Percentiles rank a stretch among this genome's conserved stretches.
phyloP scores from a whole-genome alignment of 2,113 vertebrate species.

The Dasyprocta punctata region DNA sequence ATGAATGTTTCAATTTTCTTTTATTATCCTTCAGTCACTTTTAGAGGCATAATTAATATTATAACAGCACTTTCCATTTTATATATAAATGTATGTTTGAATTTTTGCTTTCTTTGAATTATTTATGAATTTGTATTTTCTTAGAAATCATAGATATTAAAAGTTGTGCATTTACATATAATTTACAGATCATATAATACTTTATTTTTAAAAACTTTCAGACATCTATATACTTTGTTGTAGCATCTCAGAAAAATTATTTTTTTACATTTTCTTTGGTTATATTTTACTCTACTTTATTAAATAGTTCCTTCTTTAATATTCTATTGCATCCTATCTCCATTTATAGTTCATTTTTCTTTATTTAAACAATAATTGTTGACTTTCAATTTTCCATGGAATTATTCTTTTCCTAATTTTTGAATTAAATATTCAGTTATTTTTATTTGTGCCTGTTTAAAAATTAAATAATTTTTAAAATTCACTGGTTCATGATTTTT shows the following conservation, averaged over 20 bases:
- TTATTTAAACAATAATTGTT: not conserved
- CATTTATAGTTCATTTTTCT: not conserved
- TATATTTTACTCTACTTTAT: not conserved
- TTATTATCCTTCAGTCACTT: not conserved
- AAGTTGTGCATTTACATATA: not conserved
- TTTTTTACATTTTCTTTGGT: not conserved
- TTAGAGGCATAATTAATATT: not conserved
- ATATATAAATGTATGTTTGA: not conserved
- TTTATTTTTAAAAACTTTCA: not conserved
- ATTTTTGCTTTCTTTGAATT: not conserved
- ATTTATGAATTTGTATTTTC: not conserved
- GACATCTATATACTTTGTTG: not conserved
- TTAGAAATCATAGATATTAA: not conserved
- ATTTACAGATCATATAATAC: not conserved
- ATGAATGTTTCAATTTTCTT: not conserved
- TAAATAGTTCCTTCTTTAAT: not conserved
- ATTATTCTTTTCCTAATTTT: not conserved
- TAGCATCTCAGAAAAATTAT: not conserved
- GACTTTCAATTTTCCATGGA: not conserved
- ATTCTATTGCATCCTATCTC: not conserved
- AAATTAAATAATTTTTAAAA: not conserved
- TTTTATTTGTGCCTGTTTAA: constrained; percentile 2
- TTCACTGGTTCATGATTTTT: not conserved
- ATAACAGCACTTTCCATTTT: not conserved
- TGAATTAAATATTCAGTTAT: not conserved